Evolutionary conservation across 2,797 vertebrate genomes (phyloP).

Genomic region (Myotis vivesi): DNA sequence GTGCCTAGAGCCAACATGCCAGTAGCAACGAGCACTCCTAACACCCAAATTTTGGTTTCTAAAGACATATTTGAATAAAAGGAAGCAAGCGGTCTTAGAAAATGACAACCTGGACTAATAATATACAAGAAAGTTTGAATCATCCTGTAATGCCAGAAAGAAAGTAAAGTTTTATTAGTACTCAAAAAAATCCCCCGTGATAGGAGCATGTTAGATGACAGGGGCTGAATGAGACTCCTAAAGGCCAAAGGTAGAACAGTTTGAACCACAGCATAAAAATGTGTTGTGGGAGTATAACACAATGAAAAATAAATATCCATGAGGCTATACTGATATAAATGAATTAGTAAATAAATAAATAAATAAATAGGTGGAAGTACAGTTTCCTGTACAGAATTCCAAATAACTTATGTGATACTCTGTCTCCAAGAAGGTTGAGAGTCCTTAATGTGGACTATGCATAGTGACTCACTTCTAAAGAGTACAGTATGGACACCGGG

Average conservation of each 20-base stretch:
- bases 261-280: background rate
- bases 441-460: background rate
- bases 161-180: background rate
- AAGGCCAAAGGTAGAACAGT: background rate
- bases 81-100: background rate
- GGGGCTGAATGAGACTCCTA: background rate
- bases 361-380: background rate
- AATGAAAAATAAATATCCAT: background rate
- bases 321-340: background rate
- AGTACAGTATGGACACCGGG: background rate
- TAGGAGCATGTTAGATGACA: background rate
- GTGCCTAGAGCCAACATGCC: background rate
- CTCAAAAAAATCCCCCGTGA: background rate
- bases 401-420: background rate
- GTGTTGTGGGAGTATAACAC: background rate
- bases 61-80: conserved; percentile 5
- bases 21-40: background rate
- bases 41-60: background rate
- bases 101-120: background rate
- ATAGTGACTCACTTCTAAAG: background rate
- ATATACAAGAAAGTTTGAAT: background rate
- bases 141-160: background rate
- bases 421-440: background rate
- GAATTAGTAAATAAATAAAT: background rate
- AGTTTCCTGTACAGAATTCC: background rate